phyloP scores from a whole-genome alignment of 35 echinoderm and acorn worm genomes.

The Hemicentrotus pulcherrimus region DNA sequence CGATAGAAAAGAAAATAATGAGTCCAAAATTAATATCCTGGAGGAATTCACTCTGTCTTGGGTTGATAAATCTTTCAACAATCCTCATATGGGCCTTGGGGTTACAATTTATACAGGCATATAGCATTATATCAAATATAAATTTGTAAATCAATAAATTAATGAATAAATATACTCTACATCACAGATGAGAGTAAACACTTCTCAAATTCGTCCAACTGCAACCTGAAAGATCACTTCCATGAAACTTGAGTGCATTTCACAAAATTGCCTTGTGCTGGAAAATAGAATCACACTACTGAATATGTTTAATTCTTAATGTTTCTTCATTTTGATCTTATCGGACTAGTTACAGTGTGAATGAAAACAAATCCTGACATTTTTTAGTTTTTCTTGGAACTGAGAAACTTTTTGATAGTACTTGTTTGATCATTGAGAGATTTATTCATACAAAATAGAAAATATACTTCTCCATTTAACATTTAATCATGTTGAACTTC shows the following conservation, averaged over 20 bases:
- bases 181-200: background rate
- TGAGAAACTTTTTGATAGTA: background rate
- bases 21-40: background rate
- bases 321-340: too few relatives aligned
- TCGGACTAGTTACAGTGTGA: too few relatives aligned
- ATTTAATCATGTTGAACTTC: background rate
- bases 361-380: too few relatives aligned
- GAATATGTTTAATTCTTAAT: too few relatives aligned
- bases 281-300: background rate
- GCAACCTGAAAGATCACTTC: background rate
- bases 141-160: constrained; percentile 4
- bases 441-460: background rate
- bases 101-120: background rate
- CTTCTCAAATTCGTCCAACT: background rate
- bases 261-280: background rate
- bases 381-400: too few relatives aligned
- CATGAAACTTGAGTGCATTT: background rate
- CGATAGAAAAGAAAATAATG: background rate
- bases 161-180: background rate
- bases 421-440: background rate
- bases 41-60: background rate
- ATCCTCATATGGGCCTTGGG: background rate
- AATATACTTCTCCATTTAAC: background rate
- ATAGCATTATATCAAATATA: constrained; percentile 2
- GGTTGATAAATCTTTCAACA: background rate